phyloP scores from a whole-genome alignment of 2,888 invertebrate genomes.

The Incurvaria masculella region DNA sequence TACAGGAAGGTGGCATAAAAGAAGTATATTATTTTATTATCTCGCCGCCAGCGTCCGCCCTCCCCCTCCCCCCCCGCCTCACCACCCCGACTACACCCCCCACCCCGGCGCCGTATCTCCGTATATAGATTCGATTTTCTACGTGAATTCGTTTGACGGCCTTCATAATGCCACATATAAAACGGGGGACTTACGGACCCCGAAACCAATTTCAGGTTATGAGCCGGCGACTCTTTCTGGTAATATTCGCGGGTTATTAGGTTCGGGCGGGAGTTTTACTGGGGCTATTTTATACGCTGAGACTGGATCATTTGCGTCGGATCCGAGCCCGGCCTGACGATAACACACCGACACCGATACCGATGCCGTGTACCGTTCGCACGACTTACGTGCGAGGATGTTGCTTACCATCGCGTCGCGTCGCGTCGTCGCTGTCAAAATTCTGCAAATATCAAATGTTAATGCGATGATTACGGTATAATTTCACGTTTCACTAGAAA shows the following conservation, averaged over 20 bases:
- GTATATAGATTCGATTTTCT: conserved; percentile 61
- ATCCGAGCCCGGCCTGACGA: conserved; percentile 31
- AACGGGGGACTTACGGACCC: conserved; percentile 57
- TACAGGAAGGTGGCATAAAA: conserved; percentile 35
- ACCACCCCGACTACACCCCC: conserved; percentile 7
- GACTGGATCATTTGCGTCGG: conserved; percentile 47
- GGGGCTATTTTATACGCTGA: conserved; percentile 55
- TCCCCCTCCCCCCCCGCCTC: conserved; percentile 45
- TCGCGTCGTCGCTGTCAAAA: too few relatives aligned
- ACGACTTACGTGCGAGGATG: too few relatives aligned
- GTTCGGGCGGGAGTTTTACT: conserved; percentile 56
- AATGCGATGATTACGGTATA: too few relatives aligned
- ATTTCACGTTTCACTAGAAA: too few relatives aligned
- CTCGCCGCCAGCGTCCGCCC: too few relatives aligned
- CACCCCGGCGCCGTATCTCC: conserved; percentile 36
- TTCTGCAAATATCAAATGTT: too few relatives aligned
- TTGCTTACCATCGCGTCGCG: too few relatives aligned
- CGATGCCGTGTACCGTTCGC: too few relatives aligned
- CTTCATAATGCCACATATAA: conserved; percentile 59
- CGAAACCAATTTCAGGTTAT: conserved; percentile 59
- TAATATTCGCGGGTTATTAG: conserved; percentile 58
- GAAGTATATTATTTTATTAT: conserved; percentile 57
- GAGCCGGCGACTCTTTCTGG: conserved; percentile 55
- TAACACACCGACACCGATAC: too few relatives aligned
- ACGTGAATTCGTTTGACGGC: conserved; percentile 61